Evolutionary conservation across 2,113 vertebrate genomes (phyloP).

Genomic region (Hirundichthys speculiger): DNA sequence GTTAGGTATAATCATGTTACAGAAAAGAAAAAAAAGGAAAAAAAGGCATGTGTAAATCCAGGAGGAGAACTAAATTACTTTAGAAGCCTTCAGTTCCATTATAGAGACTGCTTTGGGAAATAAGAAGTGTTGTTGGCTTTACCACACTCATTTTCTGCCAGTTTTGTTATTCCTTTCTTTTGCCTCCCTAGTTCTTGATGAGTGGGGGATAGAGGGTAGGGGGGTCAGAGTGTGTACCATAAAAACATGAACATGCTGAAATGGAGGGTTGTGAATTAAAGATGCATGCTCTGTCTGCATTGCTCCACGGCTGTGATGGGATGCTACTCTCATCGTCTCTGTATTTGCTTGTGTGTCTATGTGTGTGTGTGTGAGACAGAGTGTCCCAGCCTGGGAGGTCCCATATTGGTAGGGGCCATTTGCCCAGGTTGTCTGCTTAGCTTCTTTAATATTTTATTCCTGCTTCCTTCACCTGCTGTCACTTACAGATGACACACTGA

Average conservation of each 20-base stretch:
- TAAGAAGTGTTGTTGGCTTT: constrained; percentile 55
- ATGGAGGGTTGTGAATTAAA: constrained; percentile 79
- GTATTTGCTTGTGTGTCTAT: constrained; percentile 9
- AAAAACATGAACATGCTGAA: constrained; percentile 70
- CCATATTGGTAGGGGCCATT: constrained; percentile 69
- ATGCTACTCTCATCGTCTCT: constrained; percentile 47
- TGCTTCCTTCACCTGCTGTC: constrained; percentile 71
- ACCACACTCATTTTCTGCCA: constrained; percentile 28
- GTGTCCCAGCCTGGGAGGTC: constrained; percentile 60
- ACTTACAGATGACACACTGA: constrained; percentile 42
- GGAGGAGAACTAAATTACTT: constrained; percentile 54
- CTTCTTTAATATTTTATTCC: constrained; percentile 71
- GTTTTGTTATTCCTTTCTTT: constrained; percentile 47
- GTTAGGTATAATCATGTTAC: constrained; percentile 17
- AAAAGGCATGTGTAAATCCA: constrained; percentile 35
- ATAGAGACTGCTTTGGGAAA: constrained; percentile 57
- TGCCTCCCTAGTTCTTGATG: constrained; percentile 19
- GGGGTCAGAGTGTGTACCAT: constrained; percentile 54
- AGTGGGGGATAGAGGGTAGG: constrained; percentile 14
- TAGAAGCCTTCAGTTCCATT: constrained; percentile 67
- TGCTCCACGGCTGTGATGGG: constrained; percentile 49
- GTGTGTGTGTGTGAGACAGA: constrained; percentile 10
- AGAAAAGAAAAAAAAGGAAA: constrained; percentile 6
- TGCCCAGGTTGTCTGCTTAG: constrained; percentile 57
- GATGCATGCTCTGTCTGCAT: constrained; percentile 68